Conservation (phyloP, 2,113 vertebrate species). For the Oryzias javanicus region DNA sequence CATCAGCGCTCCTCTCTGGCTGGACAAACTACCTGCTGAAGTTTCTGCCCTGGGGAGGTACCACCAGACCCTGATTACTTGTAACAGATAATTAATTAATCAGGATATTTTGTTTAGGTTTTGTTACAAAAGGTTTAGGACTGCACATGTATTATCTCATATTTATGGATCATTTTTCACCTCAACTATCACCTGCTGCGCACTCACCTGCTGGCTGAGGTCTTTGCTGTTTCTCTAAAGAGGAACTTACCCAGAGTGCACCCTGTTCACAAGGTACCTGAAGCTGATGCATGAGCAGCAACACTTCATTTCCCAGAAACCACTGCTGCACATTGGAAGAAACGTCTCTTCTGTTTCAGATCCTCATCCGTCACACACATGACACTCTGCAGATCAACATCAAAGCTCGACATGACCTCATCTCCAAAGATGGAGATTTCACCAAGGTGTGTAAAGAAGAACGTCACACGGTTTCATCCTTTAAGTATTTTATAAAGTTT, state of each 20-base stretch:
- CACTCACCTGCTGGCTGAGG: slow-evolving; percentile 2
- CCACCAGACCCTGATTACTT: no score
- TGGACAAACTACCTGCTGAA: no score
- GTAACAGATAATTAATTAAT: no score
- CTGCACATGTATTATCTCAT: no score
- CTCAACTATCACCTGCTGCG: slow-evolving; percentile 1
- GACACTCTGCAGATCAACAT: slow-evolving; percentile 66
- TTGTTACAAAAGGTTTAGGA: no score
- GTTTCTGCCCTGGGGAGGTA: no score
- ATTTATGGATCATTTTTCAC: no score
- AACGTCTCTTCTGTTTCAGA: slow-evolving; percentile 35
- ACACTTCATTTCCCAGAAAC: no score
- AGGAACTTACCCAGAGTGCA: background rate
- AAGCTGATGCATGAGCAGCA: background rate
- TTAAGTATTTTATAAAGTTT: background rate
- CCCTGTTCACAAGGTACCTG: background rate
- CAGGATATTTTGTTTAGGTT: no score
- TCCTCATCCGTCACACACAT: slow-evolving; percentile 61
- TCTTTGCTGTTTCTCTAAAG: background rate
- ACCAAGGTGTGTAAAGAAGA: slow-evolving; percentile 22
- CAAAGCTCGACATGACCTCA: slow-evolving; percentile 40
- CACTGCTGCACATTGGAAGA: no score
- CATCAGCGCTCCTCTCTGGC: no score
- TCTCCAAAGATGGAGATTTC: slow-evolving; percentile 43
- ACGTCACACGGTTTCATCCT: background rate